These are phyloP conservation scores for Schizothorax lantsangensis DNA, from an alignment of 2,797 vertebrate species.

Conservation along the genomic window DNA sequence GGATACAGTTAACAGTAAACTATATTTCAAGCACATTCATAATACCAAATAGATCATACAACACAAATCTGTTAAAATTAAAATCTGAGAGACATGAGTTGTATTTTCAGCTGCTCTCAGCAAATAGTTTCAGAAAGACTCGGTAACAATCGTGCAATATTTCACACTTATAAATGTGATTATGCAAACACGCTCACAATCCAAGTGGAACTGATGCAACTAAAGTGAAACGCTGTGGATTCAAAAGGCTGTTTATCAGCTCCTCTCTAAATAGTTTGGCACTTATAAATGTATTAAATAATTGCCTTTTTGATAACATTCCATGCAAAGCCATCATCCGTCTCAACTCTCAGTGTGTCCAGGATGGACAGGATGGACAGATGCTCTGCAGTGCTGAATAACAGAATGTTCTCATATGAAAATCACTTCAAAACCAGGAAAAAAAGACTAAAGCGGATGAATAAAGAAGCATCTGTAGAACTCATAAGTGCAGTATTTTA, in stretches of 20 bases:
- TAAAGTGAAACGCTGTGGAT: slow-evolving; percentile 36
- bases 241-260: slow-evolving; percentile 49
- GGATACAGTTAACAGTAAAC: neutral
- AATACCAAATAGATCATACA: neutral
- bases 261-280: slow-evolving; percentile 13
- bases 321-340: neutral
- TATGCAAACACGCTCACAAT: slow-evolving; percentile 18
- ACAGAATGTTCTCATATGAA: neutral
- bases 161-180: slow-evolving; percentile 44
- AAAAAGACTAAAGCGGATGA: neutral
- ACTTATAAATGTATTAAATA: slow-evolving; percentile 38
- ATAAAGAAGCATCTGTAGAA: neutral
- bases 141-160: slow-evolving; percentile 45
- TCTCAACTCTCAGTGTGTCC: neutral
- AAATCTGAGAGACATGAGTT: neutral
- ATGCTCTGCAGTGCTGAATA: slow-evolving; percentile 18
- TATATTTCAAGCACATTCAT: neutral
- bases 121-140: slow-evolving; percentile 35
- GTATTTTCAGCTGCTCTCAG: slow-evolving; percentile 32
- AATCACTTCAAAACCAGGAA: neutral
- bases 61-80: neutral
- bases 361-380: neutral
- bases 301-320: slow-evolving; percentile 25
- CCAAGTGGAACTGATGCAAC: slow-evolving; percentile 55
- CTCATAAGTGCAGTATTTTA: neutral